These are phyloP conservation scores for Sebastes fasciatus DNA, from an alignment of 2,113 vertebrate species.

Conservation along the genomic window DNA sequence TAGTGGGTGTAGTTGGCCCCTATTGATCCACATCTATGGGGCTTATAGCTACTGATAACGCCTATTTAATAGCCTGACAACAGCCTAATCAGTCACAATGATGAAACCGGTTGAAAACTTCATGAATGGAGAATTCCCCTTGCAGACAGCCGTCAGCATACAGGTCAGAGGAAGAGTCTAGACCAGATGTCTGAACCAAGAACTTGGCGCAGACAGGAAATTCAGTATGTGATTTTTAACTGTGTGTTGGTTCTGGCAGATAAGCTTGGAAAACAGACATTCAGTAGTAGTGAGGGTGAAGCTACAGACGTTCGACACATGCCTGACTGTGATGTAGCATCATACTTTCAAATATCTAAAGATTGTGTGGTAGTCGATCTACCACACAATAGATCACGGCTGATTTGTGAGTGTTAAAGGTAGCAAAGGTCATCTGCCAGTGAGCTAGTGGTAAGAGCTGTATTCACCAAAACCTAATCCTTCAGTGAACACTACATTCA, in stretches of 20 bases:
- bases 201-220: conserved; percentile 9
- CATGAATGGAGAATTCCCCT: conserved; percentile 1
- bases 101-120: conserved; percentile 27
- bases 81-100: background rate
- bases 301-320: background rate
- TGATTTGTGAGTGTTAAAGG: conserved; percentile 55
- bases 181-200: conserved; percentile 8
- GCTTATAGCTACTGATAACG: too few relatives aligned
- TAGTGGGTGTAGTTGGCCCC: too few relatives aligned
- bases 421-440: conserved; percentile 51
- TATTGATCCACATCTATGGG: too few relatives aligned
- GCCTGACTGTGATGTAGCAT: background rate
- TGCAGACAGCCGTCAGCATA: background rate
- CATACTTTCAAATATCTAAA: background rate
- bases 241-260: conserved; percentile 20
- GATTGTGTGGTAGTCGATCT: background rate
- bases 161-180: background rate
- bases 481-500: conserved; percentile 50
- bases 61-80: too few relatives aligned
- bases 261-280: conserved; percentile 6
- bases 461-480: conserved; percentile 41
- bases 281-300: background rate
- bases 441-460: conserved; percentile 14
- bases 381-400: conserved; percentile 30
- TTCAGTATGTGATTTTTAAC: background rate